These are phyloP conservation scores for Cyclargus thomasi DNA, from an alignment of 1,140 invertebrate genomes.

Conservation along the genomic window DNA sequence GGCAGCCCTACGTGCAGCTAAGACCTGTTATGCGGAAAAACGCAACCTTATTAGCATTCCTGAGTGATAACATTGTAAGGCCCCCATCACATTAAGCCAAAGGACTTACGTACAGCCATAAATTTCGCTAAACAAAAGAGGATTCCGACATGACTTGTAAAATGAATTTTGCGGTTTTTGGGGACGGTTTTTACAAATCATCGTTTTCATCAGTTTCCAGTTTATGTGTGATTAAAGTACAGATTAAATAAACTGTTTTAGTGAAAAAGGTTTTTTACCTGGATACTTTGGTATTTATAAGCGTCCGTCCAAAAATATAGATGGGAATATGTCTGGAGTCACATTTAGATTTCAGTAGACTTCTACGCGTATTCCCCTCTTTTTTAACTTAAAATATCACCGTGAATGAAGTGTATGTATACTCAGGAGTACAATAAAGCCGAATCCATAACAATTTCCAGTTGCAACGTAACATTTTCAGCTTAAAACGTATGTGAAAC, in stretches of 20 bases:
- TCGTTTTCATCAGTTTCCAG: constrained; percentile 7
- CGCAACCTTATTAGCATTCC: constrained; percentile 31
- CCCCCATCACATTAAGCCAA: constrained; percentile 46
- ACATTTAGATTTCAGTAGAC: too few relatives aligned
- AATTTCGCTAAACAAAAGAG: constrained; percentile 53
- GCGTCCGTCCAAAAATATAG: too few relatives aligned
- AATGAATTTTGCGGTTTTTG: constrained; percentile 50
- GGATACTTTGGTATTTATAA: too few relatives aligned
- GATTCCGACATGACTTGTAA: constrained; percentile 37
- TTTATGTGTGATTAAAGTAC: background rate
- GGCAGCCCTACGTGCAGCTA: constrained; percentile 21
- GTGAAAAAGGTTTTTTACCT: too few relatives aligned
- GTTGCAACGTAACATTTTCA: constrained; percentile 10
- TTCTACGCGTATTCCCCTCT: too few relatives aligned
- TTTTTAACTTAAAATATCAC: background rate
- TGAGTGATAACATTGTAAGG: constrained; percentile 38
- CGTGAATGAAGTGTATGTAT: background rate
- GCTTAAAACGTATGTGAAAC: constrained; percentile 39
- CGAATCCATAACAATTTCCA: background rate
- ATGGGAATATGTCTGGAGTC: too few relatives aligned
- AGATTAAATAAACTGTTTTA: background rate
- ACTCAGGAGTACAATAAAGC: background rate
- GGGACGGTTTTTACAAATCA: constrained; percentile 33
- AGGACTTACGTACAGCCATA: constrained; percentile 44
- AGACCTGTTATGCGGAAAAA: constrained; percentile 23